Evolutionary conservation across 2,113 vertebrate genomes (phyloP).

Genomic region (Butorides virescens): DNA sequence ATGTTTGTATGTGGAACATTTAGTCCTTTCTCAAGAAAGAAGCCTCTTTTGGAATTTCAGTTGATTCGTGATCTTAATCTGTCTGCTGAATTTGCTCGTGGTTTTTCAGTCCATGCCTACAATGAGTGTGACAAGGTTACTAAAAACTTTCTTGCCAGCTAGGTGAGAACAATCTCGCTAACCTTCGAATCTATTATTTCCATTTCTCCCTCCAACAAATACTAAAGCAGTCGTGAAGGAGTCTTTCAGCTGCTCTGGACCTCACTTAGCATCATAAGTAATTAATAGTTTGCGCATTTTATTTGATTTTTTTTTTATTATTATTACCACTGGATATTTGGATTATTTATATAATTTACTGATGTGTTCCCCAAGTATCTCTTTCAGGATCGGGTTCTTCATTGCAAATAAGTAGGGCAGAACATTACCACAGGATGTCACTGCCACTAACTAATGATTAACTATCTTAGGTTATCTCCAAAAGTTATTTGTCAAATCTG

Average conservation of each 20-base stretch:
- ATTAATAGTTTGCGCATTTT: neutral
- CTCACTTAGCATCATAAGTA: neutral
- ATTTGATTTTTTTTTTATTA: neutral
- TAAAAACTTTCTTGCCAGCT: neutral
- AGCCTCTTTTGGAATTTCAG: neutral
- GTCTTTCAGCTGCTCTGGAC: neutral
- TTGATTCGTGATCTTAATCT: neutral
- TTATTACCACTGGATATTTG: neutral
- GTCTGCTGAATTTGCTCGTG: neutral
- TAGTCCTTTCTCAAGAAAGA: neutral
- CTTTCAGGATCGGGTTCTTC: neutral
- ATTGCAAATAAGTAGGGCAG: neutral
- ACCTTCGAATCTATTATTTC: neutral
- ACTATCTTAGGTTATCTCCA: neutral
- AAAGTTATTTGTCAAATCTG: neutral
- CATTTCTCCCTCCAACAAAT: neutral
- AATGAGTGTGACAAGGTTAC: neutral
- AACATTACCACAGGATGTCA: neutral
- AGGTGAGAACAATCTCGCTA: neutral
- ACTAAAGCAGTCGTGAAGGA: neutral
- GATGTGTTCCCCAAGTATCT: neutral
- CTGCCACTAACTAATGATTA: neutral
- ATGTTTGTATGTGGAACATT: neutral
- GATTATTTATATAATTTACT: neutral
- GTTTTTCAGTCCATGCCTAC: neutral